Conservation (phyloP, 2,113 vertebrate species). For the Cyanistes caeruleus region DNA sequence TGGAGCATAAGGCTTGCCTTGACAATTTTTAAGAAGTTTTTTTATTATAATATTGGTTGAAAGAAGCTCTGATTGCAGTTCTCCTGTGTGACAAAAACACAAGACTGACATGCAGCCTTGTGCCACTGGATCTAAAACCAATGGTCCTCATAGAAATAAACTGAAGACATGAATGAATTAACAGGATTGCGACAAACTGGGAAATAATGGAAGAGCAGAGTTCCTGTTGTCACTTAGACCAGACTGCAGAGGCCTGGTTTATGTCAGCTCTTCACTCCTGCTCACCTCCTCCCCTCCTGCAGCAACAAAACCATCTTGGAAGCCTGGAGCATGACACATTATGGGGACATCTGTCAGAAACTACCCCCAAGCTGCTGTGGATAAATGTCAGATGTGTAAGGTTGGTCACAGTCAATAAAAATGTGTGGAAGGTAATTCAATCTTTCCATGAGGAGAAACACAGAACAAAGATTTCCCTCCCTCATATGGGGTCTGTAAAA, state of each 20-base stretch:
- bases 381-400: background rate
- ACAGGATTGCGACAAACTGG: background rate
- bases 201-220: background rate
- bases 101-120: background rate
- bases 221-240: background rate
- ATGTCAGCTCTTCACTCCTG: background rate
- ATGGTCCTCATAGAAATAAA: background rate
- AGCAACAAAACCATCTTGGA: background rate
- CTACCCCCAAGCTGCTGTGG: background rate
- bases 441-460: background rate
- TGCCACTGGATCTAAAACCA: background rate
- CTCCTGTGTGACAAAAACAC: background rate
- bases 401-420: background rate
- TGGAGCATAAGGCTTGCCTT: background rate
- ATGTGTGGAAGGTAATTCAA: background rate
- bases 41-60: background rate
- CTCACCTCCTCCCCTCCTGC: background rate
- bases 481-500: background rate
- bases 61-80: background rate
- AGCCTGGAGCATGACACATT: background rate
- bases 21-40: background rate
- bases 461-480: background rate
- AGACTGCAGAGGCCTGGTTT: background rate
- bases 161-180: constrained; percentile 14
- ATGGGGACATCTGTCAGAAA: background rate